Evolutionary conservation across 2,113 vertebrate species (phyloP), one percentile per base, ranked within the genome.

Genomic region (Callipepla squamata): DNA sequence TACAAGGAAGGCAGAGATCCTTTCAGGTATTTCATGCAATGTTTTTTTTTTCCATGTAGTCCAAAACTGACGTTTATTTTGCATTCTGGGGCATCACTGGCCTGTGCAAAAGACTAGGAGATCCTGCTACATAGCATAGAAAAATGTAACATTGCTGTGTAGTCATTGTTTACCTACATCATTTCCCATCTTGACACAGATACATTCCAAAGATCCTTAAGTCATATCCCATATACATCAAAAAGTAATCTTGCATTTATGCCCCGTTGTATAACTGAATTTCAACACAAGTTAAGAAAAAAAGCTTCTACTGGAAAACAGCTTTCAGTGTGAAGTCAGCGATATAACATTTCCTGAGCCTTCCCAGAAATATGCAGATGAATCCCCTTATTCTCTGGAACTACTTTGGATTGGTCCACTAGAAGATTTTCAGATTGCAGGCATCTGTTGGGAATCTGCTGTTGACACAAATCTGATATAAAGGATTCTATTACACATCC

Each of bases 111-210:
- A 57, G 38, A 38, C 16, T 61, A 38, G 40, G 19, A 70, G 34
- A 7, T 79, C 50, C 44, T 61, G 10, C 44, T 34, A 45, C 23
- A 79, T 20, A 57, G 17, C 18, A 19, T 0, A 38, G 55, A 65
- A 82, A 26, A 78, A 38, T 0, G 1, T 36, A 80, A 22, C 3
- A 21, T 9, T 57, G 36, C 8, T n/a, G 58, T 0, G 0, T 8
- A 72, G 69, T 28, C 28, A 47, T 7, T 2, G 14, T 28, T 76
- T 67, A 50, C 42, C 28, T 44, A 36, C 20, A 57, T 14, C 34
- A 50, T 21, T 68, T 70, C 14, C 5, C 83, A 11, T 40, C 61
- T n/a, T 44, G 47, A 63, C 10, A 16, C 8, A 1, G 38, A 66
- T 32, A 34, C 17, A 34, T 44, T 23, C 20, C 42, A 57, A 67